phyloP scores from a whole-genome alignment of 2,888 invertebrate genomes.

The Vanessa cardui region DNA sequence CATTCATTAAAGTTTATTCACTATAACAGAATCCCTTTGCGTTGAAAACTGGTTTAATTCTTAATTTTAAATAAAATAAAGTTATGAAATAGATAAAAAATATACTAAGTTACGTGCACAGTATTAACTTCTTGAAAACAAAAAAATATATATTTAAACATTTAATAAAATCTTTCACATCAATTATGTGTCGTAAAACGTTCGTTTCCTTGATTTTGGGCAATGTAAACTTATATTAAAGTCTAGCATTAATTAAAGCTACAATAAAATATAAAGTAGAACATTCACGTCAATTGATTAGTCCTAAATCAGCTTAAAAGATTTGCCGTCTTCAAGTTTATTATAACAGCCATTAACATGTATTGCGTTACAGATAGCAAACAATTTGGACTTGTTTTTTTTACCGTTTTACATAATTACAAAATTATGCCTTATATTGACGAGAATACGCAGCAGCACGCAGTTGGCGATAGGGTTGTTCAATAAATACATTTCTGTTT shows the following conservation, averaged over 20 bases:
- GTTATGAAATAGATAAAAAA: too few relatives aligned
- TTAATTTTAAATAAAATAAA: too few relatives aligned
- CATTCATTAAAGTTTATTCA: too few relatives aligned
- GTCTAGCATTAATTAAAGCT: conserved; percentile 54
- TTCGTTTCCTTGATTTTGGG: conserved; percentile 1
- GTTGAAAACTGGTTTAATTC: too few relatives aligned
- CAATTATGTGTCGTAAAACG: background rate
- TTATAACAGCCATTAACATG: conserved; percentile 74
- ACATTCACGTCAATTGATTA: conserved; percentile 68
- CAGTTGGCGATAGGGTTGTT: conserved; percentile 29
- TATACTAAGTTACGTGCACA: too few relatives aligned
- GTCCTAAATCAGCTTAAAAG: conserved; percentile 63
- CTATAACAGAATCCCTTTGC: too few relatives aligned
- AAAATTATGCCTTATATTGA: conserved; percentile 76
- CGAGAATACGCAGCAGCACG: conserved; percentile 50
- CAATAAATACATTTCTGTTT: background rate
- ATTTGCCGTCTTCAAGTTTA: conserved; percentile 69
- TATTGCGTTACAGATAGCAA: conserved; percentile 77
- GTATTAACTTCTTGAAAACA: too few relatives aligned
- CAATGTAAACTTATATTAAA: conserved; percentile 1
- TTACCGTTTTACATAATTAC: conserved; percentile 80
- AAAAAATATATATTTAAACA: too few relatives aligned
- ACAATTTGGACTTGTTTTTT: conserved; percentile 71
- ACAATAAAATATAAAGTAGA: conserved; percentile 59
- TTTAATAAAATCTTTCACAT: background rate